These are phyloP conservation scores for Belgica antarctica DNA, from an alignment of 2,888 invertebrate genomes.

Conservation along the genomic window DNA sequence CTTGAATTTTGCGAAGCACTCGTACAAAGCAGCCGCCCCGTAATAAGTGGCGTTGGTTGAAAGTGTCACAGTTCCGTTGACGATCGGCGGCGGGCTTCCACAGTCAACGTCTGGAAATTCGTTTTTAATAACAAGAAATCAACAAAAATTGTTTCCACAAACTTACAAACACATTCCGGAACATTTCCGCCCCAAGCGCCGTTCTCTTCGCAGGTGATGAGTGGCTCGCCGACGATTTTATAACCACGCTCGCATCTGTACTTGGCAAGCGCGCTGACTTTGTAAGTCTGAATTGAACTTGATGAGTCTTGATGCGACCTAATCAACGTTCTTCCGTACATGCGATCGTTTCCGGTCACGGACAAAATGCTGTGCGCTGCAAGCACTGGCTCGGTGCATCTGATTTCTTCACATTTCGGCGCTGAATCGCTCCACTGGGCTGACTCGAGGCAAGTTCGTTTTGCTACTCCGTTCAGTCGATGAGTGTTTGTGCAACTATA, in stretches of 20 bases:
- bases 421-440: conserved; percentile 80
- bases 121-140: too few species aligned
- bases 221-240: conserved; percentile 78
- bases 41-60: conserved; percentile 87
- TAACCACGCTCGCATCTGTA: conserved; percentile 88
- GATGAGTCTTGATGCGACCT: conserved; percentile 66
- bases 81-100: conserved; percentile 68
- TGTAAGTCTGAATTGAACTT: conserved; percentile 73
- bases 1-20: conserved; percentile 77
- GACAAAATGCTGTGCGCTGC: conserved; percentile 84
- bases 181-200: conserved; percentile 82
- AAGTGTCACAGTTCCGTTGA: conserved; percentile 72
- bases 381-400: conserved; percentile 78
- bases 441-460: conserved; percentile 70
- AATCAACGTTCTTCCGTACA: conserved; percentile 80
- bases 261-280: conserved; percentile 80
- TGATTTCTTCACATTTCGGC: conserved; percentile 88
- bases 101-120: conserved; percentile 80
- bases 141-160: conserved; percentile 20
- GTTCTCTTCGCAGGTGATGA: conserved; percentile 81
- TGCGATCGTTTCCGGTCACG: conserved; percentile 86
- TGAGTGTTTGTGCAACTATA: conserved; percentile 80
- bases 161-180: conserved; percentile 81
- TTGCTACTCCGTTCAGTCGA: conserved; percentile 70
- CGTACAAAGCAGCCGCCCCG: conserved; percentile 79